Evolutionary conservation across 1,140 invertebrate species (phyloP), one percentile per base, ranked within the genome.

Genomic region (Diorhabda sublineata): DNA sequence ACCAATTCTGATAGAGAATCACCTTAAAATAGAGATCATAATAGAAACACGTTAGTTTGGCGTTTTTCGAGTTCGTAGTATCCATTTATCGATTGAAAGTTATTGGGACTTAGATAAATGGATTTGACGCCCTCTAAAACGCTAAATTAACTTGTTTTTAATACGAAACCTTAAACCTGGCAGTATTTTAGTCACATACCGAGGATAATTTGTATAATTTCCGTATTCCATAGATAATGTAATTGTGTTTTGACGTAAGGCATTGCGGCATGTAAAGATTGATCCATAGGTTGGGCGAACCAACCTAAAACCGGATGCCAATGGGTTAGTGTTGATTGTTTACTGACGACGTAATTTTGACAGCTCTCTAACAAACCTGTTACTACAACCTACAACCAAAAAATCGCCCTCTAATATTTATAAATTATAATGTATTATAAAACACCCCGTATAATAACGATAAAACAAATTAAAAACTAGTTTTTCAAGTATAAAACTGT

Each of bases 281-380:
- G 83, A 79, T 97, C 94, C 59, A 93, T 88, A 6, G 88, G 87
- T 74, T 97, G 94, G 6, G 92, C 91, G 83, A 97, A 96, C 95
- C 96, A 99, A n/a, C 97, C 97, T 5, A 99, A 84, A 44, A 99
- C 89, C 11, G 97, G 96, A 85, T 99, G 96, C 96, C 96, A 98
- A 80, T 98, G 94, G 56, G 94, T 96, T 45, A 97, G 85, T 79
- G 93, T 94, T 26, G 92, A 93, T 77, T 93, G 90, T 81, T 96
- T 96, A 64, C 87, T 89, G 4, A 90, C 88, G 5, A 95, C 93
- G 78, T 94, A 95, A 74, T 91, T 88, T 74, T 93, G 91, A 80
- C 93, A 95, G 62, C 88, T 91, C 80, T 95, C 91, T 47, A 96
- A 80, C 70, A 96, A 87, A 66, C 89, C 86, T 26, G 89, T 92